Percentiles rank a stretch among this genome's conserved stretches.
Conservation (phyloP, 2,113 vertebrate genomes). For the Tympanuchus pallidicinctus region DNA sequence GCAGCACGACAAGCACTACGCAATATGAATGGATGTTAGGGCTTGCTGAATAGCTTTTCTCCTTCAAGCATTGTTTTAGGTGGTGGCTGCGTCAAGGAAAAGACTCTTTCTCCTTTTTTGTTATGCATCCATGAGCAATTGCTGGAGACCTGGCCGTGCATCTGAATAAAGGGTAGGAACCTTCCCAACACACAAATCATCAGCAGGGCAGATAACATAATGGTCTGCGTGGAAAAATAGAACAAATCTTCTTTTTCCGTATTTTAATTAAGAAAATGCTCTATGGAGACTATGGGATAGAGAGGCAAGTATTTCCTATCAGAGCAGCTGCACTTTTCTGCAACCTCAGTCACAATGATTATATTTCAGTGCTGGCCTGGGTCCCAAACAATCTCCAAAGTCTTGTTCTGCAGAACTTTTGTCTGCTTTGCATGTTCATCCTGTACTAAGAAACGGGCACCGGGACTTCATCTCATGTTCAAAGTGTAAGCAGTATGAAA, state of each 20-base stretch:
- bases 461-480: not conserved
- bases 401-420: not conserved
- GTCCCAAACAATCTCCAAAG: not conserved
- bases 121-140: not conserved
- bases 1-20: constrained; percentile 40
- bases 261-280: not conserved
- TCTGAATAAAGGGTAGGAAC: not conserved
- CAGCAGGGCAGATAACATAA: not conserved
- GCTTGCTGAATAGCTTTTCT: constrained; percentile 50
- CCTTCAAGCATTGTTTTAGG: constrained; percentile 28
- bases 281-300: not conserved
- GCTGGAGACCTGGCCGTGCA: not conserved
- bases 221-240: not conserved
- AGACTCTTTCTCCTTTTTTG: constrained; percentile 44
- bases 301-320: not conserved
- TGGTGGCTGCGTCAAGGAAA: constrained; percentile 64
- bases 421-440: not conserved
- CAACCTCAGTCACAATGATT: not conserved
- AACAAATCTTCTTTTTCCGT: not conserved
- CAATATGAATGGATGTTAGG: constrained; percentile 51
- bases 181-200: constrained; percentile 22
- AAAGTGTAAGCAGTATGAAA: not conserved
- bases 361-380: not conserved
- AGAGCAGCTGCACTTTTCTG: not conserved
- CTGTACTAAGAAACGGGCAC: not conserved